Evolutionary conservation across 2,888 invertebrate genomes (phyloP).

Genomic region (Troides oblongomaculatus): DNA sequence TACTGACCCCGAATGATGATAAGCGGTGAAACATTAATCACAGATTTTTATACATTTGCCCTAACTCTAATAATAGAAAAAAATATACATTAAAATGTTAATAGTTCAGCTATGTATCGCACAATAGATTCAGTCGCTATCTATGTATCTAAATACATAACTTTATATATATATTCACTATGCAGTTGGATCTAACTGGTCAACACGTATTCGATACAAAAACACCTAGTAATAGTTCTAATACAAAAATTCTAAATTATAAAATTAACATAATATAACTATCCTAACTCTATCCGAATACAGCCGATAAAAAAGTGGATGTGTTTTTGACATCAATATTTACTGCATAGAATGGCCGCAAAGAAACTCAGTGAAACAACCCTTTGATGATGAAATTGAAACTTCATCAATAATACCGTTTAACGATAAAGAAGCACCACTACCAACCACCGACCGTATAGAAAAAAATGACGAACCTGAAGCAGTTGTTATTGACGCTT

Average conservation of each 20-base stretch:
- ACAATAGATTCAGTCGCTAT: constrained; percentile 11
- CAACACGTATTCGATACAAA: background rate
- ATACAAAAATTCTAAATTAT: background rate
- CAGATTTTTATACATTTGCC: background rate
- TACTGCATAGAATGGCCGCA: constrained; percentile 60
- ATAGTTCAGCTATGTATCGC: background rate
- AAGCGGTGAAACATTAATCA: background rate
- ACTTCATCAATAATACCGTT: constrained; percentile 34
- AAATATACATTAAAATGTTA: constrained; percentile 1
- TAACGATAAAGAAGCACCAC: constrained; percentile 25
- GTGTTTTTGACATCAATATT: constrained; percentile 12
- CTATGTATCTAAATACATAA: constrained; percentile 13
- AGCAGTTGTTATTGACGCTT: constrained; percentile 30
- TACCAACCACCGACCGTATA: constrained; percentile 25
- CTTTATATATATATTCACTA: constrained; percentile 7
- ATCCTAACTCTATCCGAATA: background rate
- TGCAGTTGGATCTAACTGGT: background rate
- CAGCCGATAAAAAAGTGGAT: background rate
- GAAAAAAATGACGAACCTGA: constrained; percentile 33
- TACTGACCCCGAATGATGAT: background rate
- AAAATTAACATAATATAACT: background rate
- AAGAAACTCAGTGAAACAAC: constrained; percentile 64
- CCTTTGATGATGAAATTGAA: constrained; percentile 40
- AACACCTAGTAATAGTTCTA: background rate
- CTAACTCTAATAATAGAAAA: background rate